These are phyloP conservation scores for Sebastes iracundus DNA, from an alignment of 2,797 vertebrate genomes.

Conservation along the genomic window DNA sequence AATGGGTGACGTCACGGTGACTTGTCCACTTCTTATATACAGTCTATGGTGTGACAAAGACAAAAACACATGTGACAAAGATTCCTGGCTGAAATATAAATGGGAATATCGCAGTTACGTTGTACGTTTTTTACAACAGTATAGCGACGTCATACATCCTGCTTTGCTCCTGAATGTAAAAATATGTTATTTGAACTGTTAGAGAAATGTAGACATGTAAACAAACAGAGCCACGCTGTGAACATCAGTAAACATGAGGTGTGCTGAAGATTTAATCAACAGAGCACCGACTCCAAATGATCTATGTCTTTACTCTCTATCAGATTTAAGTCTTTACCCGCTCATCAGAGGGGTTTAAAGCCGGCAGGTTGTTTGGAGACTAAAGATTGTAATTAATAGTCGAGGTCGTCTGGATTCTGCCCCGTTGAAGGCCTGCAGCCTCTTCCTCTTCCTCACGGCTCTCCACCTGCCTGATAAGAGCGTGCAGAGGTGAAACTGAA, in stretches of 20 bases:
- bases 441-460: conserved; percentile 14
- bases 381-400: conserved; percentile 31
- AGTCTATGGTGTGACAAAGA: background rate
- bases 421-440: background rate
- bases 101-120: background rate
- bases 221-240: background rate
- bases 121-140: background rate
- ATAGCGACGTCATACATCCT: background rate
- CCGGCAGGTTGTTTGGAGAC: background rate
- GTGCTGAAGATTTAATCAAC: background rate
- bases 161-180: background rate
- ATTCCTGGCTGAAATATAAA: background rate
- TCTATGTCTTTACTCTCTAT: background rate
- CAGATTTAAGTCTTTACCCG: background rate
- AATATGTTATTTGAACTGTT: background rate
- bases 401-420: background rate
- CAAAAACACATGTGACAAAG: background rate
- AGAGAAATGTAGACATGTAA: background rate
- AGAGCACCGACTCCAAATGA: background rate
- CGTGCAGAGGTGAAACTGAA: background rate
- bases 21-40: no score
- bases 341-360: conserved; percentile 22
- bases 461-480: conserved; percentile 28
- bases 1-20: no score
- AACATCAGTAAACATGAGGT: background rate